Base-by-base conservation (phyloP, 2,113 vertebrate species). In the Paracanthobrama guichenoti region DNA sequence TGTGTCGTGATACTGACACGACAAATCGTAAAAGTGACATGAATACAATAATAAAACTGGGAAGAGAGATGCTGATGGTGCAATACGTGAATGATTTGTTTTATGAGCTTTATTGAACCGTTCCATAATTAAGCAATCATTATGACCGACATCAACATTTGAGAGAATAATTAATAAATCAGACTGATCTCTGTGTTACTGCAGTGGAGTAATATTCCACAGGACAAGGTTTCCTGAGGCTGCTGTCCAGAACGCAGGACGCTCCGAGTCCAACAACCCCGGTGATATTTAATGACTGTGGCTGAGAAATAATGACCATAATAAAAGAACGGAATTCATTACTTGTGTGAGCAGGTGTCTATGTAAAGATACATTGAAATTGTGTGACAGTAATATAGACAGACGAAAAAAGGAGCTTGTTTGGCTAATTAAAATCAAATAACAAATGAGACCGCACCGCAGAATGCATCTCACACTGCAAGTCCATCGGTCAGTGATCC, bases 321-420 rank as follows among this genome's bases (percentile, higher is more conserved):
- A 87, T 85, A 85, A 85, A 79, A 85, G 50, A 82, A 57, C 10
- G 12, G 66, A 74, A 82, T 87, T 86, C 84, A 90, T 88, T 90
- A 91, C 67, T 31, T 85, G 69, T 85, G 88, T 87, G 86, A 89
- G 85, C 88, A 91, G 87, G 91, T 92, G 92, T 91, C 90, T 89
- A 89, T 89, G 72, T 76, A 76, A 79, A 91, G 87, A 88, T 87
- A 92, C 92, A 93, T 90, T 87, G 85, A 88, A 89, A 91, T 91
- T 88, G 91, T 93, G 90, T 91, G 91, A 88, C 60, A 95, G 92
- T 92, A 91, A 94, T 93, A 93, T 91, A 90, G 90, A 89, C 91
- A 90, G 90, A 85, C 2, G 90, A 92, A 67, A 86, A 85, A 89
- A 90, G 20, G 88, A 67, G 87, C 91, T 91, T 85, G 86, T 87